Evolutionary conservation across 2,797 vertebrate genomes (phyloP), one percentile per base, ranked within the genome.

Genomic region (Hippocampus kuda): DNA sequence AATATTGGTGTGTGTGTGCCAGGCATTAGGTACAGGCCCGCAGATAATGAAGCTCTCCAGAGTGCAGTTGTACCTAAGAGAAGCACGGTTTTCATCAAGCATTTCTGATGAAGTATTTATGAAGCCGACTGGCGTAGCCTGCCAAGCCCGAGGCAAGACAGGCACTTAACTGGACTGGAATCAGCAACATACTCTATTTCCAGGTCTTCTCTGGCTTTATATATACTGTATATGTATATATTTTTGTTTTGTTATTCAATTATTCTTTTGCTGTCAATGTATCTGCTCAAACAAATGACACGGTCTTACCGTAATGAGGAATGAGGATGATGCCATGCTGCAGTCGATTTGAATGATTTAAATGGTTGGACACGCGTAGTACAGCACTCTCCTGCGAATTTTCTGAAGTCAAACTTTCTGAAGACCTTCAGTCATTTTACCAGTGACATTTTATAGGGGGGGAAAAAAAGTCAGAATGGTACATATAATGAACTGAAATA

Each of bases 61-160:
- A 85, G 82, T 85, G 82, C 83, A 85, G 81, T 86, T 86, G 82
- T 87, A 87, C 86, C 84, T 87, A 80, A 79, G 81, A 80, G 82
- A 81, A 83, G 82, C n/a, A 46, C 75, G 72, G 51, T 79, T 83
- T 85, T 83, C 77, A 84, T 82, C 80, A 84, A 82, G 78, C 72
- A 49, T 70, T 49, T 72, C 57, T 72, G 76, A 69, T 89, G 84
- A 83, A 88, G 84, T 87, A 88, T 88, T 88, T 81, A 89, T 88
- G 84, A 89, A 84, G 79, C 77, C 74, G 75, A 69, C 78, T 80
- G 79, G 70, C 80, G 77, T 79, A 82, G 82, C 75, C 74, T 88
- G 74, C 82, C 77, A 76, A 81, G 83, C 86, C 79, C 81, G 79
- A 79, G 83, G 84, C 81, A 84, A 80, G 78, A 80, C 83, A 82